Conservation (phyloP, 2,797 vertebrate genomes). For the Sardinella longiceps region DNA sequence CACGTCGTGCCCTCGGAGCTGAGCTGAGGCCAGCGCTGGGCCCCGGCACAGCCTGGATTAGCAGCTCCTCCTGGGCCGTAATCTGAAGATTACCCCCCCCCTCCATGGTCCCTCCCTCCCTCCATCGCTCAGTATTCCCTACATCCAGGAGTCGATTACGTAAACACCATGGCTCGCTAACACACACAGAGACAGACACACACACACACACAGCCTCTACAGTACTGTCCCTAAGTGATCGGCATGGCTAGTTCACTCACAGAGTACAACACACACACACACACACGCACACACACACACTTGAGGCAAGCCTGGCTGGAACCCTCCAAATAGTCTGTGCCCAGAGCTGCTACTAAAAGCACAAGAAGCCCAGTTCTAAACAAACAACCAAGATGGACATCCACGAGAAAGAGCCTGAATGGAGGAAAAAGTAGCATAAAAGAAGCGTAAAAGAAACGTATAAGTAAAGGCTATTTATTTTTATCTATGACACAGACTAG, state of each 20-base stretch:
- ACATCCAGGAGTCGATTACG: constrained; percentile 65
- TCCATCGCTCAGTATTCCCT: constrained; percentile 8
- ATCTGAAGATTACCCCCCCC: constrained; percentile 72
- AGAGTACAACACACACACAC: background rate
- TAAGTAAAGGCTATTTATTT: no score
- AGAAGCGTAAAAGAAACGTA: no score
- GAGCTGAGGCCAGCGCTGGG: background rate
- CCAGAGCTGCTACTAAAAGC: background rate
- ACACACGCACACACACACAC: background rate
- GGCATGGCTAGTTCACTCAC: background rate
- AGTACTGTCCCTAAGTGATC: background rate
- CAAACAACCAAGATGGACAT: background rate
- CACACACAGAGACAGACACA: no score
- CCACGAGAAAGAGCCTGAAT: background rate
- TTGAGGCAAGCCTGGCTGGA: background rate
- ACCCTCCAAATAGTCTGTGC: background rate
- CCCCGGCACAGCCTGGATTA: constrained; percentile 61
- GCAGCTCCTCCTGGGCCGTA: constrained; percentile 67
- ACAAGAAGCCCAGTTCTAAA: background rate
- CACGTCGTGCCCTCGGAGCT: constrained; percentile 22
- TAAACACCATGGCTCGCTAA: constrained; percentile 47
- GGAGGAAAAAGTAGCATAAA: no score
- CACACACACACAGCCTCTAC: background rate
- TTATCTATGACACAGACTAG: no score
- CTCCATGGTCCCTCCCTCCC: background rate